Evolutionary conservation across 64 coral and sea anemone genomes (phyloP), one percentile per base, ranked within the genome.

Genomic region (Pocillopora damicornis): DNA sequence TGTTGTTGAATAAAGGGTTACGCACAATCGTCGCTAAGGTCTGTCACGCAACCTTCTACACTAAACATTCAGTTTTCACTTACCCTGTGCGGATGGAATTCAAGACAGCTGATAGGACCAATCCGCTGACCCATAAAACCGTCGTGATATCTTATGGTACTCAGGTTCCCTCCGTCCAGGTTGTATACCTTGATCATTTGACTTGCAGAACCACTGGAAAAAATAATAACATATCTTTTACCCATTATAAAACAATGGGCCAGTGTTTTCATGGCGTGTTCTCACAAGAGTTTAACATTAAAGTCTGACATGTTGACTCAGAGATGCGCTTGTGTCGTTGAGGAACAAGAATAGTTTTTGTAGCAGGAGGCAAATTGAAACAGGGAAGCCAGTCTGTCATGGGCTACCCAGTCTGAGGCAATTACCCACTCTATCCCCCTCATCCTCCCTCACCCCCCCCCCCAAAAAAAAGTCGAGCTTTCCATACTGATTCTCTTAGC

Each of bases 91-190:
- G 97, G 97, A 76, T 99, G 97, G 79, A 99, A 95, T 20, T 81
- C 93, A 75, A 99, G 94, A 69, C 90, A 95, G 56, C 87, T 99
- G n/a, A 99, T 90, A 58, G 93, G 93, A 17, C 97, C 97, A 71
- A 99, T 99, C 87, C 97, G 87, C 74, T 99, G 97, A 60, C 97
- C 97, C 97, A 99, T 99, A 81, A 99, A 99, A 60, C 97, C 97
- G 76, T 99, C 97, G 85, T 99, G 93, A 81, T 99, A 94, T 87
- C 90, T 87, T 56, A 99, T 88, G 11, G 76, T 88, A 59, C 97
- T 95, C 51, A 94, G 90, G 14, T 90, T 89, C 9, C 76, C 84
- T 20, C 93, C 90, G 62, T 88, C 84, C 56, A 99, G 85, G 79
- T 81, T 93, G 58, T 73, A 90, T 67, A 99, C 88, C 37, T 92